phyloP scores from a whole-genome alignment of 2,113 vertebrate species.

The Arizona elegans region DNA sequence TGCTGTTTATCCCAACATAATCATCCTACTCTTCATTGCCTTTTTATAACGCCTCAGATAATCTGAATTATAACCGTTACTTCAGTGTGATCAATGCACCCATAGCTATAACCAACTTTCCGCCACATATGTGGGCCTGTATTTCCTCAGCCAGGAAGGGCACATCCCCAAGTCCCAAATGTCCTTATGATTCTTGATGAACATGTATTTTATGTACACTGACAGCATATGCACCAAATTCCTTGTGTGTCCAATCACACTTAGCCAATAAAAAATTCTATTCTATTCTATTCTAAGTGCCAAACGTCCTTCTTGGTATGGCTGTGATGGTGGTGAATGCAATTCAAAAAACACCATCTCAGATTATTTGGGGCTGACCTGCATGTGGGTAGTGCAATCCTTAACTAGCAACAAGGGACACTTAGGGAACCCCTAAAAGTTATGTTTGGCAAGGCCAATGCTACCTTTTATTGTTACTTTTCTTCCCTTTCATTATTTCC shows the following conservation, averaged over 20 bases:
- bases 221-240: no score
- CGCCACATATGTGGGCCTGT: background rate
- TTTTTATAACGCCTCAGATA: background rate
- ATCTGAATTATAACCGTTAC: background rate
- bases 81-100: background rate
- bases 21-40: no score
- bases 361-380: background rate
- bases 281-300: background rate
- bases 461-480: background rate
- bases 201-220: no score
- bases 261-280: no score
- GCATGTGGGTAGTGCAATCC: background rate
- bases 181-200: no score
- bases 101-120: background rate
- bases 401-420: background rate
- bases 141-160: background rate
- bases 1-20: no score
- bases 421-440: background rate
- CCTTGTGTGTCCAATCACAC: no score
- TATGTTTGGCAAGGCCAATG: background rate
- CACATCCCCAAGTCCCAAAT: background rate
- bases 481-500: background rate
- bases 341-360: background rate
- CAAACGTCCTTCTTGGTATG: background rate
- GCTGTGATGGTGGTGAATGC: background rate